Base-by-base conservation (phyloP, 2,797 vertebrate genomes). In the Acanthurus tractus region DNA sequence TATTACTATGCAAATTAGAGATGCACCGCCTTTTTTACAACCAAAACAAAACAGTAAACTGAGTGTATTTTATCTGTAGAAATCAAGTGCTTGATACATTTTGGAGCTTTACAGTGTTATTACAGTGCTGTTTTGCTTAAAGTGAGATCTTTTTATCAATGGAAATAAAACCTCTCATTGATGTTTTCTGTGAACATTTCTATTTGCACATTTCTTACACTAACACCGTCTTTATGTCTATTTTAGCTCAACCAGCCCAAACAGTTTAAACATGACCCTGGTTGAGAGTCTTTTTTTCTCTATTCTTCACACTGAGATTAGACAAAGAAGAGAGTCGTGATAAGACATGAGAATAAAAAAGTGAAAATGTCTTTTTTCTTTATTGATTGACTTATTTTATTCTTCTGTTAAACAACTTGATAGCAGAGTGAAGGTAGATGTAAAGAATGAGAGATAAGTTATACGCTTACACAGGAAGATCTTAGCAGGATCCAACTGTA, bases 1-100 rank as follows among this genome's bases (percentile, higher is more conserved):
- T 82, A 88, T 89, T 89, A 86, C 79, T 73, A 80, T 89, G 81
- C 81, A 92, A 89, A 91, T 92, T 87, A 88, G 68, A 74, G 69
- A 80, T 70, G 79, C 76, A 68, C 45, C 56, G 34, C 62, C 22
- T 70, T 76, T 83, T 86, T 87, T 70, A 79, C 76, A 78, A 73
- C 71, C 73, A 63, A 79, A 90, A 84, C 81, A 83, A 62, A 76
- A 80, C 63, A 7, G 40, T 84, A 77, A 89, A 83, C 54, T 54
- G 72, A 56, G 59, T 63, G 25, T 53, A 9, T 78, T 86, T 86
- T 74, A 73, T 66, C 55, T 42, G 65, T 12, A 38, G 56, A 74
- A 70, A 69, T 84, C 50, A 65, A 78, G n/a, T 8, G 34, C 20
- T 59, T 64, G 56, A 55, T 66, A 46, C 53, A 1, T 66, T 38